These are phyloP conservation scores for Meteorus cinctellus DNA, from an alignment of 2,888 invertebrate genomes.

Conservation along the genomic window DNA sequence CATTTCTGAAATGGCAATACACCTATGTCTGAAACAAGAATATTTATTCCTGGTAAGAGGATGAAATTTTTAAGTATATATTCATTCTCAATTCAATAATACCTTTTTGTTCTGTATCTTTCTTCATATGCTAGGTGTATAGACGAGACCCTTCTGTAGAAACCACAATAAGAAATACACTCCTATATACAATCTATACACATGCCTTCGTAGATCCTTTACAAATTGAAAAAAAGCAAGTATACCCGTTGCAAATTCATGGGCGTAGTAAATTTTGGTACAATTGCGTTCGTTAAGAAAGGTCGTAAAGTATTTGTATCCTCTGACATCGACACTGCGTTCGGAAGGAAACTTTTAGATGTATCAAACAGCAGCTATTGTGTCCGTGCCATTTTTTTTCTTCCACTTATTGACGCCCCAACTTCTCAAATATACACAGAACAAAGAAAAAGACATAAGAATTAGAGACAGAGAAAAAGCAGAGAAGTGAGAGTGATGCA, in stretches of 20 bases:
- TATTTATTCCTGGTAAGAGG: no score
- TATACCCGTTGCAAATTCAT: slow-evolving; percentile 46
- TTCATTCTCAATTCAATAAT: no score
- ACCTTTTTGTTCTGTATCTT: no score
- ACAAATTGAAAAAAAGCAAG: neutral
- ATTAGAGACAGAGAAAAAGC: slow-evolving; percentile 1
- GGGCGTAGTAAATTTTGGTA: slow-evolving; percentile 52
- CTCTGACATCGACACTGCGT: slow-evolving; percentile 52
- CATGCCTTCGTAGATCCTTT: neutral
- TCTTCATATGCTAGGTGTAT: no score
- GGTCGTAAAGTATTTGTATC: slow-evolving; percentile 24
- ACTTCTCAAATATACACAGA: neutral
- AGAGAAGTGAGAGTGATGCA: neutral
- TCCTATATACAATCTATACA: neutral
- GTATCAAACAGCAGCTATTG: neutral
- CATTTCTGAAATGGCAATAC: no score
- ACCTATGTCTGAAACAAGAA: no score
- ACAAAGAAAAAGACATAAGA: neutral
- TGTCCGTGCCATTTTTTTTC: neutral
- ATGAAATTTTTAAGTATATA: no score
- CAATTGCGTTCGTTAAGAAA: slow-evolving; percentile 54
- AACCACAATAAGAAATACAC: neutral
- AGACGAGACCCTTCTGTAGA: neutral
- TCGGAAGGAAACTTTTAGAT: slow-evolving; percentile 35
- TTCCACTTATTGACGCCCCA: neutral